Percentiles rank a stretch among this genome's conserved stretches.
Evolutionary conservation across 2,113 vertebrate species (phyloP).

Genomic region (Scopus umbretta): DNA sequence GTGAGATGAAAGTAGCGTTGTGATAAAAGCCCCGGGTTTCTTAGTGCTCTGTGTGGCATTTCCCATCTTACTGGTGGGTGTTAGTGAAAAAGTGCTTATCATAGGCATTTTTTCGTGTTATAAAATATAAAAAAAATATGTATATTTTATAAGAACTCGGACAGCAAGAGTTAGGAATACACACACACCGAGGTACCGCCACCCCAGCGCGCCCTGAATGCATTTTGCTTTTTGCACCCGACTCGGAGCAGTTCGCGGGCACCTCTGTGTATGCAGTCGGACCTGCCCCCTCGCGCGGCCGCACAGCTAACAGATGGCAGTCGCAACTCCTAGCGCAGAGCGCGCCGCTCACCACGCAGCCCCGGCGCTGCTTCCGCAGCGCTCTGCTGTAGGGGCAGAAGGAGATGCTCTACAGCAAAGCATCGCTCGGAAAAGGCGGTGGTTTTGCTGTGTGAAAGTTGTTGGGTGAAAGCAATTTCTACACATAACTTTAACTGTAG

Average conservation of each 20-base stretch:
- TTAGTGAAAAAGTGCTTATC: slow-evolving; percentile 17
- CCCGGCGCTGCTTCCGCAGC: neutral
- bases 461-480: neutral
- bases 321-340: neutral
- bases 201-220: neutral
- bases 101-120: neutral
- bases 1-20: slow-evolving; percentile 53
- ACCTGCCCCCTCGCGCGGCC: neutral
- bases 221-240: neutral
- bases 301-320: slow-evolving; percentile 15
- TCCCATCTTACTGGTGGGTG: neutral
- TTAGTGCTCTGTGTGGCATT: slow-evolving; percentile 35
- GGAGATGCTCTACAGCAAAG: neutral
- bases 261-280: neutral
- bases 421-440: accelerated
- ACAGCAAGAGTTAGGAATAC: neutral
- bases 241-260: neutral
- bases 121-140: neutral
- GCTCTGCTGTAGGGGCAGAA: neutral
- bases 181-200: neutral
- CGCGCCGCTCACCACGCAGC: neutral
- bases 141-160: slow-evolving; percentile 13
- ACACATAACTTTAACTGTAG: neutral
- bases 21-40: slow-evolving; percentile 57
- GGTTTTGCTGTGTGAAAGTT: neutral